Evolutionary conservation across 2,888 invertebrate species (phyloP), one percentile per base, ranked within the genome.

Genomic region (Melanchra persicariae): DNA sequence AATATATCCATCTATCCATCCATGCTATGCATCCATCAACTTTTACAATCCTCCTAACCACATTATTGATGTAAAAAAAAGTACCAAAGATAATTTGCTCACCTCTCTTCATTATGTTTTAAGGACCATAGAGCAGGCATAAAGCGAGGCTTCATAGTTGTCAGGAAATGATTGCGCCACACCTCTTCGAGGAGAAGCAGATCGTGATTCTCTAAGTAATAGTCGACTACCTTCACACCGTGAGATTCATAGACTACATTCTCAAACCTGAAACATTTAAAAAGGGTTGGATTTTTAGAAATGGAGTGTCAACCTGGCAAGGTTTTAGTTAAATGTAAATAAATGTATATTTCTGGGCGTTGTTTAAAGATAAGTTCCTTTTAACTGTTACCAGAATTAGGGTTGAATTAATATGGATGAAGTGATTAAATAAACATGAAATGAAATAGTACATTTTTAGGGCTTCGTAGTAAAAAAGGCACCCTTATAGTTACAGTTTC

Each of bases 111-210:
- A 89, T 97, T 97, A 90, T 98, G 97, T 83, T 96, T 97, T 30
- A 98, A 94, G 37, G 98, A 98, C 98, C 98, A 98, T 63, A 97
- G 92, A 2, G 96, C 92, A 0, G 98, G 98, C 91, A 98, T 93
- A 91, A 95, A 96, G 77, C 96, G 92, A 0, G 98, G 98, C 63
- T 96, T 90, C 98, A 98, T 98, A 2, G 96, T 95, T 0, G 93
- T 89, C 3, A 98, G 87, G 91, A 98, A 98, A 90, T 98, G 98
- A 83, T 97, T 95, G 15, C 98, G 93, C 98, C 98, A 98, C 73
- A 97, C 85, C 84, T 96, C 96, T 89, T 98, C 98, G 64, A 98
- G 94, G 58, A 95, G 94, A 4, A 97, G 92, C 22, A 98, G 92
- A 0, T 98, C 96, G 24, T 93, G 90, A 7, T 89, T 88, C 58